phyloP scores from a whole-genome alignment of 2,113 vertebrate genomes.

The Callorhinus ursinus region DNA sequence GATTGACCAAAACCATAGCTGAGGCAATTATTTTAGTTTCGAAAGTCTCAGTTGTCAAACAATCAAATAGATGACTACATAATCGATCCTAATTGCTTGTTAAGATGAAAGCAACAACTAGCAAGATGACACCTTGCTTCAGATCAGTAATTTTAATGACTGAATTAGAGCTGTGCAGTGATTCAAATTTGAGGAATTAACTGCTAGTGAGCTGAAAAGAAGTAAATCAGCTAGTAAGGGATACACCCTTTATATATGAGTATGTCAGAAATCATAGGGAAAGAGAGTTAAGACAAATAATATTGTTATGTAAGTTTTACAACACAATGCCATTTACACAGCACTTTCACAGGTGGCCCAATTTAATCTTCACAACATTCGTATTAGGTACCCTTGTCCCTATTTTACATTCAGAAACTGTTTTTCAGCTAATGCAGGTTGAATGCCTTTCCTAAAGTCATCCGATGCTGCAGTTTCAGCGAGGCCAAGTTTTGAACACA shows the following conservation, averaged over 20 bases:
- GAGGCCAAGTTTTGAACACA: not conserved
- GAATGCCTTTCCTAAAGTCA: not conserved
- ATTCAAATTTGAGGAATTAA: slow-evolving; percentile 46
- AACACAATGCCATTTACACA: not conserved
- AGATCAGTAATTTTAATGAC: slow-evolving; percentile 63
- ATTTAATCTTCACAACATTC: not conserved
- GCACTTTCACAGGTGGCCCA: not conserved
- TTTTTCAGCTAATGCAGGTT: not conserved
- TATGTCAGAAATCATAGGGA: not conserved
- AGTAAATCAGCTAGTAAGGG: not conserved
- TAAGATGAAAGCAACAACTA: slow-evolving; percentile 61
- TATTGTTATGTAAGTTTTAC: not conserved
- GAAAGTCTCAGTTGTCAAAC: slow-evolving; percentile 54
- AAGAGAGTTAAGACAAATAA: not conserved
- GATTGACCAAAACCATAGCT: slow-evolving; percentile 54
- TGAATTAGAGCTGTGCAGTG: slow-evolving; percentile 2
- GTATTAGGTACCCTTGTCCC: not conserved
- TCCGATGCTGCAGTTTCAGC: not conserved
- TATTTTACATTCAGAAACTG: not conserved
- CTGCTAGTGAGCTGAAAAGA: slow-evolving; percentile 15
- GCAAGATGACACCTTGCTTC: slow-evolving; percentile 48
- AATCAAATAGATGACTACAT: slow-evolving; percentile 61
- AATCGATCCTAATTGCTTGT: slow-evolving; percentile 64
- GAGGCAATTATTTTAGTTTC: slow-evolving; percentile 54
- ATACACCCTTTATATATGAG: not conserved